Conservation (phyloP, 2,888 invertebrate genomes). For the Cristatella mucedo region DNA sequence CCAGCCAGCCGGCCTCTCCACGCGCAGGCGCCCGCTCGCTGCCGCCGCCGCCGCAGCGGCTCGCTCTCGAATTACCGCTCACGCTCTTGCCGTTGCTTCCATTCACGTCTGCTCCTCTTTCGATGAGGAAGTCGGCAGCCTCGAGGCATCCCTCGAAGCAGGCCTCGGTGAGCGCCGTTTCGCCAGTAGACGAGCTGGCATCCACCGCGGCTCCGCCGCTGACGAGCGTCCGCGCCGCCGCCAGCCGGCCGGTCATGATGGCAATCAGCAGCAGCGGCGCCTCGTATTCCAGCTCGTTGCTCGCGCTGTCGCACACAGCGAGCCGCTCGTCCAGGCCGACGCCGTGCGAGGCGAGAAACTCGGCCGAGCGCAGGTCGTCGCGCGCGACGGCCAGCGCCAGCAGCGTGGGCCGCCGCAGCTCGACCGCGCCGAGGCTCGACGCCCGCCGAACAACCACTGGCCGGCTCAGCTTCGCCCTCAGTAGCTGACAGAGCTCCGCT, state of each 20-base stretch:
- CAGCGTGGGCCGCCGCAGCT: neutral
- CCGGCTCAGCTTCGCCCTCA: no score
- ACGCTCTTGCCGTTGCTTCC: constrained; percentile 11
- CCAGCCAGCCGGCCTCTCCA: no score
- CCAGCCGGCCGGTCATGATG: constrained; percentile 13
- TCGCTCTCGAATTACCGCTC: no score
- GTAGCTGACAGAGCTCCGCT: no score
- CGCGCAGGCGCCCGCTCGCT: no score
- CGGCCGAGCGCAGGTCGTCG: neutral
- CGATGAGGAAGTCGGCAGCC: constrained; percentile 12
- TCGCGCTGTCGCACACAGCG: constrained; percentile 13
- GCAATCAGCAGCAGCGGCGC: constrained; percentile 15
- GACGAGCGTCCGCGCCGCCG: constrained; percentile 14
- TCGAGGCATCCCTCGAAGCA: constrained; percentile 15
- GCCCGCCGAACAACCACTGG: no score
- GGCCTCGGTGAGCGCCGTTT: constrained; percentile 14
- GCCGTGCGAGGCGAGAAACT: constrained; percentile 8
- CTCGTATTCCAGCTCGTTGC: constrained; percentile 12
- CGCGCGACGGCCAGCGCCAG: neutral
- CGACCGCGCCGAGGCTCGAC: no score
- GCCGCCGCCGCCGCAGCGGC: no score
- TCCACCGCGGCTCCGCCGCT: constrained; percentile 12
- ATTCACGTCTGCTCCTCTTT: constrained; percentile 12
- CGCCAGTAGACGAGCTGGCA: constrained; percentile 8
- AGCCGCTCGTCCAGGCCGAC: constrained; percentile 13